phyloP scores from a whole-genome alignment of 2,888 invertebrate species.

The Andrena hattorfiana region DNA sequence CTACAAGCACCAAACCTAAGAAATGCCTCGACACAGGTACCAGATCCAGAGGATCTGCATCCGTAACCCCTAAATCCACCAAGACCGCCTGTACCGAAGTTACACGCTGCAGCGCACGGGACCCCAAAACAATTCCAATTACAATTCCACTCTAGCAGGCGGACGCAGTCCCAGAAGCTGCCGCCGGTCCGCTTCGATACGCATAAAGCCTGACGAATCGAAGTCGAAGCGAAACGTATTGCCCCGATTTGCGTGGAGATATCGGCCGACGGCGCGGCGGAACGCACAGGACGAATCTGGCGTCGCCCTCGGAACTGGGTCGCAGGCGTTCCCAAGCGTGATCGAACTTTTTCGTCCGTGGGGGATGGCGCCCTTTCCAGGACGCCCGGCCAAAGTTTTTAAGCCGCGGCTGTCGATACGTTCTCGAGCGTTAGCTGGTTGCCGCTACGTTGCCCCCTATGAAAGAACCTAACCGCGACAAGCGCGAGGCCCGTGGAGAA shows the following conservation, averaged over 20 bases:
- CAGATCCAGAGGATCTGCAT: neutral
- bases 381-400: slow-evolving; percentile 52
- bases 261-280: neutral
- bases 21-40: neutral
- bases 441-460: neutral
- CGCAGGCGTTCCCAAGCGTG: slow-evolving; percentile 47
- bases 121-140: slow-evolving; percentile 12
- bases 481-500: neutral
- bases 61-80: neutral
- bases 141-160: slow-evolving; percentile 1
- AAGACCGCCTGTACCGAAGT: neutral
- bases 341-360: slow-evolving; percentile 59
- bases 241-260: slow-evolving; percentile 20
- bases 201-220: slow-evolving; percentile 42
- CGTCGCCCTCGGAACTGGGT: slow-evolving; percentile 52
- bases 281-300: slow-evolving; percentile 17
- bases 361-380: slow-evolving; percentile 38
- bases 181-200: neutral
- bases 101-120: neutral
- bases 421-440: slow-evolving; percentile 6
- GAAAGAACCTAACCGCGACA: slow-evolving; percentile 22
- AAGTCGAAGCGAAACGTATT: slow-evolving; percentile 40
- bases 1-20: neutral
- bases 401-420: slow-evolving; percentile 59
- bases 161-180: neutral